Base-by-base conservation (phyloP, 2,888 invertebrate genomes). In the Ephialtes manifestator region DNA sequence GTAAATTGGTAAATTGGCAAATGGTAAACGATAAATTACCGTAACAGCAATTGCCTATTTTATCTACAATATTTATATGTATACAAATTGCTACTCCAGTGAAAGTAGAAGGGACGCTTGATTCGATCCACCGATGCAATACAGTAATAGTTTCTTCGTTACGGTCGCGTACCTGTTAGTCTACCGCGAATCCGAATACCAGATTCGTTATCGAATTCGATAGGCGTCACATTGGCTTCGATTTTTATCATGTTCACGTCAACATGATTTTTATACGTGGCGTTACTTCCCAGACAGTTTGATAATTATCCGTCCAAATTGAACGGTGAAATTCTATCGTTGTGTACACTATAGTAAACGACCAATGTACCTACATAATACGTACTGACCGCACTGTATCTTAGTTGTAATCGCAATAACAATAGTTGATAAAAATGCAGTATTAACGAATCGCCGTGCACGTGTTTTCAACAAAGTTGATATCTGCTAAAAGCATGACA, bases 341-440 rank as follows among this genome's bases (percentile, higher is more conserved):
- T 31, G 4, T 28, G 60, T n/a, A 31, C 31, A 31, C 8, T 28
- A 4, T 1, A 58, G 11, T 31, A 31, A 31, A 60, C 60, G 31
- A 60, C 31, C 31, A 13, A 60, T 35, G 31, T 60, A 60, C 31
- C 13, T 35, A 35, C 1, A 20, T 18, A n/a, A 35, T 35, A 67
- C 24, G 48, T 67, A 67, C 67, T 46, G n/a, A 67, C 46, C 68
- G 46, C 48, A 68, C 28, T 46, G 68, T 2, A 48, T 4, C 8
- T 68, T 68, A 68, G 11, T 43, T 46, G n/a, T 24, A 39, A 63
- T 39, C n/a, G n/a, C 8, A 68, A 67, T 48, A 60, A 74, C 13
- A 18, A 51, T 51, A 63, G 63, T 63, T 48, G 18, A 75, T 63
- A 75, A 60, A 63, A 31, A 35, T 18, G 31, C 75, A 75, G 75